Conservation (phyloP, 1,140 invertebrate species). For the Lasaia peninsularis region DNA sequence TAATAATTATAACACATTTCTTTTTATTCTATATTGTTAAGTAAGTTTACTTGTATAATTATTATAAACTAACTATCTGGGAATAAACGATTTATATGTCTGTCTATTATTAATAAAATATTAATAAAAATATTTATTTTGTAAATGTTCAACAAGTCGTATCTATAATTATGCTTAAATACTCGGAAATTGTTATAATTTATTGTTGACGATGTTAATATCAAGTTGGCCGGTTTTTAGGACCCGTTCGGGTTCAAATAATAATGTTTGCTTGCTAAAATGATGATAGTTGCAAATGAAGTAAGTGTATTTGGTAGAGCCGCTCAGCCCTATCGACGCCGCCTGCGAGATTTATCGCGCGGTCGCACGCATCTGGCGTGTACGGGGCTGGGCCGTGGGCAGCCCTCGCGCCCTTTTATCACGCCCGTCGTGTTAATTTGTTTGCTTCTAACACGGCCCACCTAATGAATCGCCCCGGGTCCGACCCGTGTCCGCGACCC, state of each 20-base stretch:
- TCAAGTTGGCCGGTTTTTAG: too few relatives aligned
- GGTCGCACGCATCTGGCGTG: constrained; percentile 61
- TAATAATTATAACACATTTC: too few relatives aligned
- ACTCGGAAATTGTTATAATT: too few relatives aligned
- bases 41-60: too few relatives aligned
- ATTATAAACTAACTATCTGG: too few relatives aligned
- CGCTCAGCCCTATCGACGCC: constrained; percentile 34
- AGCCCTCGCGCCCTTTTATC: constrained; percentile 70
- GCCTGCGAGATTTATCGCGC: constrained; percentile 57
- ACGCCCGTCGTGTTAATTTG: constrained; percentile 72
- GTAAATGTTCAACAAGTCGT: too few relatives aligned
- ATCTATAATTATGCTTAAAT: too few relatives aligned
- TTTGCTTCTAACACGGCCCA: constrained; percentile 66
- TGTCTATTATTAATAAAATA: too few relatives aligned
- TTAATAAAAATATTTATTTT: too few relatives aligned
- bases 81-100: too few relatives aligned
- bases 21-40: too few relatives aligned
- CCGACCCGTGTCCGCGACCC: constrained; percentile 59
- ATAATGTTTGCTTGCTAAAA: neutral
- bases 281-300: neutral
- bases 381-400: constrained; percentile 45
- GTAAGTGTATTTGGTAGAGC: neutral
- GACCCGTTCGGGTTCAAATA: neutral
- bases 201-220: too few relatives aligned
- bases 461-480: constrained; percentile 71